Percentiles rank a stretch among this genome's conserved stretches.
Conservation (phyloP, 2,113 vertebrate genomes). For the Merops nubicus region DNA sequence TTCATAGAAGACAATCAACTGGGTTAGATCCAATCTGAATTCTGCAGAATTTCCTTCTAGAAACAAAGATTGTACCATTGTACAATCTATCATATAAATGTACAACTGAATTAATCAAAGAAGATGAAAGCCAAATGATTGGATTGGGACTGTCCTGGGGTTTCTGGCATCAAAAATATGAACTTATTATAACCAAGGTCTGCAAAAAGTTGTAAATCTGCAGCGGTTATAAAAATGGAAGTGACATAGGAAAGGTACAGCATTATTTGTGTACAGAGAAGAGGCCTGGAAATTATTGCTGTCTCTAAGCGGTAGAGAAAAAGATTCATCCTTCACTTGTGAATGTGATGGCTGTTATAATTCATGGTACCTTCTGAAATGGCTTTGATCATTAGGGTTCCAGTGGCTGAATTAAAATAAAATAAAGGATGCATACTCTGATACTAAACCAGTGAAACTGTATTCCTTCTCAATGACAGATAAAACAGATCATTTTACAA, state of each 20-base stretch:
- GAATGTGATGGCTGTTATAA: slow-evolving; percentile 57
- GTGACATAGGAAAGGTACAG: not conserved
- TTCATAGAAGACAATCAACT: not conserved
- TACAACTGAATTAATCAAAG: slow-evolving; percentile 22
- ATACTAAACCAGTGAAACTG: slow-evolving; percentile 54
- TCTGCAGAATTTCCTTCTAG: not conserved
- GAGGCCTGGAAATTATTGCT: slow-evolving; percentile 36
- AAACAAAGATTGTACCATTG: not conserved
- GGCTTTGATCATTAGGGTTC: slow-evolving; percentile 57
- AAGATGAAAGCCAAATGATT: slow-evolving; percentile 2
- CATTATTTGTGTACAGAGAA: slow-evolving; percentile 42
- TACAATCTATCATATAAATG: too few species aligned
- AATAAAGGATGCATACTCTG: slow-evolving; percentile 71
- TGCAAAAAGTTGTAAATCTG: slow-evolving; percentile 43
- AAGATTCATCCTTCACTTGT: slow-evolving; percentile 42
- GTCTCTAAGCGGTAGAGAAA: slow-evolving; percentile 56
- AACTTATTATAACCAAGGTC: slow-evolving; percentile 50
- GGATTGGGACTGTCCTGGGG: not conserved
- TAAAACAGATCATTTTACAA: slow-evolving; percentile 70
- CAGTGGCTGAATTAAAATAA: slow-evolving; percentile 74
- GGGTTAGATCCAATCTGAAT: not conserved
- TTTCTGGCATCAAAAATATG: slow-evolving; percentile 18
- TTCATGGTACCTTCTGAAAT: slow-evolving; percentile 55
- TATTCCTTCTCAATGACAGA: slow-evolving; percentile 63
- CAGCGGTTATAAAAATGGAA: slow-evolving; percentile 51